Percentiles rank a stretch among this genome's conserved stretches.
These are phyloP conservation scores for Protula sp. DNA, from an alignment of 2,888 invertebrate genomes.

Conservation along the genomic window DNA sequence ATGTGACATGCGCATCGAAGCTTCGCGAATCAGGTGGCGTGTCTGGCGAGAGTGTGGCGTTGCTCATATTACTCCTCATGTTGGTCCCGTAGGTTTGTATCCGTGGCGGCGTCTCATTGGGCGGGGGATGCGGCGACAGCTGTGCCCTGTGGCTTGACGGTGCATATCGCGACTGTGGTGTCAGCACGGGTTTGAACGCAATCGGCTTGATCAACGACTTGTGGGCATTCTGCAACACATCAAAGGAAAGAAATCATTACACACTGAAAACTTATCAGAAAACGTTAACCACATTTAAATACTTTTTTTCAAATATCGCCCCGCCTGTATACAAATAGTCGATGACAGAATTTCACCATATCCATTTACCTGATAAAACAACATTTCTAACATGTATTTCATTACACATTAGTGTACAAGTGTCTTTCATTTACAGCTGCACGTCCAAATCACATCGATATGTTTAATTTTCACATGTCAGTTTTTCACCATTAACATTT, in stretches of 20 bases:
- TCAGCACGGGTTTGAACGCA: constrained; percentile 2
- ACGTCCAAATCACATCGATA: too few relatives aligned
- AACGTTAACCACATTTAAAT: not conserved
- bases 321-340: too few relatives aligned
- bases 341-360: too few relatives aligned
- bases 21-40: not conserved
- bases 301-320: not conserved
- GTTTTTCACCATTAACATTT: too few relatives aligned
- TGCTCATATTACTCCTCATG: not conserved
- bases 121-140: not conserved
- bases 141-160: not conserved
- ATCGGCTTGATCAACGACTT: not conserved
- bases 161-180: not conserved
- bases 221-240: constrained; percentile 3
- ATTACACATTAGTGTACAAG: too few relatives aligned
- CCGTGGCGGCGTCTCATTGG: not conserved
- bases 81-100: too few relatives aligned
- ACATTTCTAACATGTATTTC: too few relatives aligned
- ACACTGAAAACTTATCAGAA: too few relatives aligned
- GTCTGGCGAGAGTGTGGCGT: not conserved
- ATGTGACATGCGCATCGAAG: not conserved
- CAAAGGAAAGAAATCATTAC: too few relatives aligned
- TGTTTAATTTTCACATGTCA: too few relatives aligned
- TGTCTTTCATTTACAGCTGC: too few relatives aligned
- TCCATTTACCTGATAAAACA: too few relatives aligned